Conservation (phyloP, 2,797 vertebrate species). For the Lophius americanus region DNA sequence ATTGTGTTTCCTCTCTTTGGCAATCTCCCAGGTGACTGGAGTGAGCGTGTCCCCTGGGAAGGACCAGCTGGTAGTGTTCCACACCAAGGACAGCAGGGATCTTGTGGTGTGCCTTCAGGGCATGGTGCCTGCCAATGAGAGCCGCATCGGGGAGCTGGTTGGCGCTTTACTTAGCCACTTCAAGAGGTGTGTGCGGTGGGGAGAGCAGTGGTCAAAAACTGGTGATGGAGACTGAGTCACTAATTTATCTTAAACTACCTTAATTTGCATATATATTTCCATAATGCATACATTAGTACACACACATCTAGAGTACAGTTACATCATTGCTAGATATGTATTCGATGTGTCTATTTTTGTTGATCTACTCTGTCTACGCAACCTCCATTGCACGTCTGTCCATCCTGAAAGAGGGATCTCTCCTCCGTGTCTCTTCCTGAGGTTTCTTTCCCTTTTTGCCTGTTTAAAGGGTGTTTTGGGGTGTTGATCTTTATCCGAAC, state of each 20-base stretch:
- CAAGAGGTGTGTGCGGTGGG: constrained; percentile 84
- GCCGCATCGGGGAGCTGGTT: constrained; percentile 93
- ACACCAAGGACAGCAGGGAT: constrained; percentile 95
- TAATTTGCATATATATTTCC: no score
- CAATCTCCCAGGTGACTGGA: constrained; percentile 87
- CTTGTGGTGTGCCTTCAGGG: constrained; percentile 95
- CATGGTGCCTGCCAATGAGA: constrained; percentile 87
- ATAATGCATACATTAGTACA: no score
- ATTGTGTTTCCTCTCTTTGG: constrained; percentile 14
- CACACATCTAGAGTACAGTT: no score
- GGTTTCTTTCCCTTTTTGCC: no score
- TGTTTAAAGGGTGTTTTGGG: no score
- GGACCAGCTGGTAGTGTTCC: constrained; percentile 97
- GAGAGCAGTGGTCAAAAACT: background rate
- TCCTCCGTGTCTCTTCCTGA: no score
- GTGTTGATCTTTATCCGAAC: no score
- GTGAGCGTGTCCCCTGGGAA: constrained; percentile 95
- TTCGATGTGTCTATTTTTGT: no score
- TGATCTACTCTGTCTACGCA: no score
- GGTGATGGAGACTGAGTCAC: background rate
- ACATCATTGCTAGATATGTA: no score
- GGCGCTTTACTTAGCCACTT: constrained; percentile 94
- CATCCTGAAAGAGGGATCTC: no score
- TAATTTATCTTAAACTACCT: background rate
- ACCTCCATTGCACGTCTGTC: no score